Conservation (phyloP, 2,888 invertebrate genomes). For the Thysanoteuthis rhombus region DNA sequence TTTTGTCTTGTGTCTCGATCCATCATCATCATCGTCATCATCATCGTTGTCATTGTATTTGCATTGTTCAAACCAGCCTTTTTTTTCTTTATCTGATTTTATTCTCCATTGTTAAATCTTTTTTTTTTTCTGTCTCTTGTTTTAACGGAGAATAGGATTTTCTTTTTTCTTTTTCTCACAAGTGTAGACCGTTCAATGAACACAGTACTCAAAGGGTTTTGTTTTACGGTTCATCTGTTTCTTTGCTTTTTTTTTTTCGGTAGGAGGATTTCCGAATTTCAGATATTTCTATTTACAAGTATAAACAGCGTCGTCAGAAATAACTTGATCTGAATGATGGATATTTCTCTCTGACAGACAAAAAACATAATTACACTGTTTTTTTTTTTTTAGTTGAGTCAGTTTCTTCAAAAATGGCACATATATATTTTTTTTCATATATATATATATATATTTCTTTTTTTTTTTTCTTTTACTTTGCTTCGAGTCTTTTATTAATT, state of each 20-base stretch:
- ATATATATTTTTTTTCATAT: background rate
- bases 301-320: background rate
- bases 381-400: background rate
- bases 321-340: background rate
- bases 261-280: background rate
- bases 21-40: background rate
- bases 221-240: background rate
- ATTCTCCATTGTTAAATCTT: background rate
- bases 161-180: background rate
- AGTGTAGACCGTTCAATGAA: background rate
- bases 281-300: background rate
- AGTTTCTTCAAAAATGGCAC: background rate
- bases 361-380: slow-evolving; percentile 1
- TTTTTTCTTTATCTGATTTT: background rate
- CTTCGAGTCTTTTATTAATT: background rate
- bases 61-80: background rate
- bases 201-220: no score
- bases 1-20: background rate
- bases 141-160: background rate
- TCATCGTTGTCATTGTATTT: background rate
- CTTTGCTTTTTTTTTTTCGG: background rate
- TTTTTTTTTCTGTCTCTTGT: background rate
- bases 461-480: background rate
- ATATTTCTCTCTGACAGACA: background rate
- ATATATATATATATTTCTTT: background rate